Conservation (phyloP, 2,797 vertebrate species). For the Gymnothorax reevesii region DNA sequence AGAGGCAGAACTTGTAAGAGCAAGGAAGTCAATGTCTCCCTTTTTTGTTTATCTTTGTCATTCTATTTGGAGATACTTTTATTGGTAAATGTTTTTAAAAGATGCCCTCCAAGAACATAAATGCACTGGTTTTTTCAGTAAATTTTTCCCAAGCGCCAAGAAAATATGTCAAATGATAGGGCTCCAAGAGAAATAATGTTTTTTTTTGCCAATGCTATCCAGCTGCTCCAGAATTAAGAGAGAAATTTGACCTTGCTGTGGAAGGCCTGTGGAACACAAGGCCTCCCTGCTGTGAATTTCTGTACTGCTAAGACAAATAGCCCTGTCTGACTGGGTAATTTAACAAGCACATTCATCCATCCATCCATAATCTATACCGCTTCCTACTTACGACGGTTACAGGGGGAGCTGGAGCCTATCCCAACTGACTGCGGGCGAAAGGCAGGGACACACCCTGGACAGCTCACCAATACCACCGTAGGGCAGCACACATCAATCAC, state of each 20-base stretch:
- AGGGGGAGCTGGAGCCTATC: too few relatives aligned
- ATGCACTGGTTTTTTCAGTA: neutral
- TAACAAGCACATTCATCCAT: neutral
- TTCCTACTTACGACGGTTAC: too few relatives aligned
- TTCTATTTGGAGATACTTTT: neutral
- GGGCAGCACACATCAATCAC: too few relatives aligned
- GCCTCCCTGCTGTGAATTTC: neutral
- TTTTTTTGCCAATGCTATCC: neutral
- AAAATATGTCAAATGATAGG: neutral
- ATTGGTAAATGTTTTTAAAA: neutral
- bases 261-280: neutral
- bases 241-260: neutral
- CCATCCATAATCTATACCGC: too few relatives aligned
- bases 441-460: too few relatives aligned
- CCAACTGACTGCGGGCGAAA: too few relatives aligned
- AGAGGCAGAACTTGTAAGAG: neutral
- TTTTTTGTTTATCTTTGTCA: neutral
- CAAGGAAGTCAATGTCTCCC: neutral
- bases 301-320: neutral
- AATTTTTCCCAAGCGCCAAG: neutral
- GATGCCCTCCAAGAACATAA: neutral
- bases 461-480: too few relatives aligned
- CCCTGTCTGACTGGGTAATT: neutral
- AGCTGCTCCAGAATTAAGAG: neutral
- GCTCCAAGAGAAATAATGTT: neutral